Conservation (phyloP, 2,113 vertebrate genomes). For the Prietella phreatophila region DNA sequence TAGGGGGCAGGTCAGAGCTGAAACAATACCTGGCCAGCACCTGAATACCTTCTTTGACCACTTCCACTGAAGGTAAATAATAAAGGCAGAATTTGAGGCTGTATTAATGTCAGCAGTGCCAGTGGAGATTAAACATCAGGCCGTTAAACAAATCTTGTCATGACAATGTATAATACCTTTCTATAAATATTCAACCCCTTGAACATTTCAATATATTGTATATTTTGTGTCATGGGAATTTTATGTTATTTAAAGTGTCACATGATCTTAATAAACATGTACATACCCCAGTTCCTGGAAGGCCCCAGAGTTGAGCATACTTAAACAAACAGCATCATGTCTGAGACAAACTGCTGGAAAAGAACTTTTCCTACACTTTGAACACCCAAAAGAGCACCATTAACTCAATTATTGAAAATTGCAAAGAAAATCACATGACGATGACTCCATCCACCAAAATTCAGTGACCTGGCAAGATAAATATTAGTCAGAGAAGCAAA, state of each 20-base stretch:
- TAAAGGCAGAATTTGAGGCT: neutral
- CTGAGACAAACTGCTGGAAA: too few species aligned
- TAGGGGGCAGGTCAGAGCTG: slow-evolving; percentile 3
- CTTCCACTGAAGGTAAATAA: neutral
- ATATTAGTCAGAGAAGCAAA: neutral
- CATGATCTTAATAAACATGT: neutral
- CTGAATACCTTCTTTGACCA: neutral
- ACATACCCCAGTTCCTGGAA: neutral
- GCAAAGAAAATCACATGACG: neutral
- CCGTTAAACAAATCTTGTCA: neutral
- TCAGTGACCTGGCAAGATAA: neutral
- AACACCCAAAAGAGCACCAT: neutral
- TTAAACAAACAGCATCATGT: neutral
- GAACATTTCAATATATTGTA: neutral
- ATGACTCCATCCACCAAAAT: neutral
- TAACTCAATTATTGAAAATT: neutral
- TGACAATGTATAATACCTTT: neutral
- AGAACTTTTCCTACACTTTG: neutral
- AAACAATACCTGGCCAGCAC: neutral
- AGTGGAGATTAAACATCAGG: neutral
- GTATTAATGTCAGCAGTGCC: neutral
- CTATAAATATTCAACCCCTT: neutral
- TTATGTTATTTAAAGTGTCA: neutral
- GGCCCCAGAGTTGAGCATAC: neutral
- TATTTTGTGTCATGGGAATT: neutral